Base-by-base conservation (phyloP, 2,113 vertebrate species). In the Misgurnus mizolepis region DNA sequence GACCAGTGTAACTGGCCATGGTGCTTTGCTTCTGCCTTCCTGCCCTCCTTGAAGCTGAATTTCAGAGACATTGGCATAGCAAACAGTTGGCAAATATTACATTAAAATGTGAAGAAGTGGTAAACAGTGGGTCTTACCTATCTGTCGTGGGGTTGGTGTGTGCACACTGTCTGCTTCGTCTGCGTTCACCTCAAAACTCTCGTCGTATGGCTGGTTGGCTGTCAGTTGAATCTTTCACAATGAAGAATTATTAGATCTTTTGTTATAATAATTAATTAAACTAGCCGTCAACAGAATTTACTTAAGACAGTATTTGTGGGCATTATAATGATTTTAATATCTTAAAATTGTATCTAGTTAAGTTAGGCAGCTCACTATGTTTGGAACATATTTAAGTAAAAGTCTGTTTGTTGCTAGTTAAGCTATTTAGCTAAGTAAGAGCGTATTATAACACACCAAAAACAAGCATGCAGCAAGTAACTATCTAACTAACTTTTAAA, bases 151-250 rank as follows among this genome's bases (percentile, higher is more conserved):
- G 9, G 89, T 83, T 43, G 92, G 92, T 73, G 93, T 92, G 88
- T 89, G 90, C 79, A 92, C 75, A 76, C 94, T 93, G 53, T 89
- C 85, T 2, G 94, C 88, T 80, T 95, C 92, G 74, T 96, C 95
- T 0, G 92, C 95, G 6, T 85, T 84, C n/a, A 96, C 90, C 11
- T 98, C 96, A 87, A 97, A 88, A 62, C 94, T 95, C 87, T 97
- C 96, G 90, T 97, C 96, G 74, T 95, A 98, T 0, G 91, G 94
- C 87, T 95, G 95, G 88, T 96, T 96, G 72, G 91, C 89, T 18
- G 95, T 86, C 60, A 95, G 84, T 53, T 87, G 87, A 76, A 88
- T 87, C 92, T 95, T 72, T 15, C 34, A 79, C 61, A 9, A 55
- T 49, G 7, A 15, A 56, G 27, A 6, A 39, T 15, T 39, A 43